These are phyloP conservation scores for Zelostemma sp. DNA, from an alignment of 1,140 invertebrate genomes.

Conservation along the genomic window DNA sequence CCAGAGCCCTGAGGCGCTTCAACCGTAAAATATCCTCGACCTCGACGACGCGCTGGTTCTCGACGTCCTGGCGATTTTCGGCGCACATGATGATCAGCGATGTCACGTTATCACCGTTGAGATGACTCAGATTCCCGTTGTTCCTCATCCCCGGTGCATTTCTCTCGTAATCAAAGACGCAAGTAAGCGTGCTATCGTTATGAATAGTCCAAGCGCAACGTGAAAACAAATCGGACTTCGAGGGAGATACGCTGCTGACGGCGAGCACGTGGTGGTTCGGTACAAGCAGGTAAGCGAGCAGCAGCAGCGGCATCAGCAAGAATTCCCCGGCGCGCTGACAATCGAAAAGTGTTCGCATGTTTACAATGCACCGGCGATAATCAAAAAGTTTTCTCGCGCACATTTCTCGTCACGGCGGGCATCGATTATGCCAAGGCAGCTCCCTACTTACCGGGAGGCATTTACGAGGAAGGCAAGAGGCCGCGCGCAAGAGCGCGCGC, in stretches of 20 bases:
- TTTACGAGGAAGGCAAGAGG: conserved; percentile 34
- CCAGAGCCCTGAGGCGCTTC: conserved; percentile 80
- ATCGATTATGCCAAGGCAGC: conserved; percentile 35
- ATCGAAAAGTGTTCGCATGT: conserved; percentile 50
- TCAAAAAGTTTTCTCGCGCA: conserved; percentile 34
- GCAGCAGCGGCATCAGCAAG: conserved; percentile 46
- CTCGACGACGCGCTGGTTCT: conserved; percentile 78
- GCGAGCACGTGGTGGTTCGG: conserved; percentile 56
- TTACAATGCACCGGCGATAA: conserved; percentile 39
- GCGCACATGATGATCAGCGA: conserved; percentile 83
- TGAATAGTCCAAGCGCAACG: conserved; percentile 81
- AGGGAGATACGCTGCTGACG: conserved; percentile 70
- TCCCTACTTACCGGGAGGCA: conserved; percentile 37
- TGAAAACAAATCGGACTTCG: conserved; percentile 85
- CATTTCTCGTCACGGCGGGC: conserved; percentile 33
- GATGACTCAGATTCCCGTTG: conserved; percentile 89
- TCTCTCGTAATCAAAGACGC: conserved; percentile 81
- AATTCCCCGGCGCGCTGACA: conserved; percentile 33
- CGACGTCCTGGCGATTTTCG: conserved; percentile 26
- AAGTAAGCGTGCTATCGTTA: conserved; percentile 83
- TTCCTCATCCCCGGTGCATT: conserved; percentile 87
- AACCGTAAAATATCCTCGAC: conserved; percentile 85
- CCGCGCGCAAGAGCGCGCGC: too few relatives aligned
- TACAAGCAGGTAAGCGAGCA: conserved; percentile 48
- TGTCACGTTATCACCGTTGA: conserved; percentile 86